Evolutionary conservation across 2,113 vertebrate genomes (phyloP), one percentile per base, ranked within the genome.

Genomic region (Bambusicola thoracicus): DNA sequence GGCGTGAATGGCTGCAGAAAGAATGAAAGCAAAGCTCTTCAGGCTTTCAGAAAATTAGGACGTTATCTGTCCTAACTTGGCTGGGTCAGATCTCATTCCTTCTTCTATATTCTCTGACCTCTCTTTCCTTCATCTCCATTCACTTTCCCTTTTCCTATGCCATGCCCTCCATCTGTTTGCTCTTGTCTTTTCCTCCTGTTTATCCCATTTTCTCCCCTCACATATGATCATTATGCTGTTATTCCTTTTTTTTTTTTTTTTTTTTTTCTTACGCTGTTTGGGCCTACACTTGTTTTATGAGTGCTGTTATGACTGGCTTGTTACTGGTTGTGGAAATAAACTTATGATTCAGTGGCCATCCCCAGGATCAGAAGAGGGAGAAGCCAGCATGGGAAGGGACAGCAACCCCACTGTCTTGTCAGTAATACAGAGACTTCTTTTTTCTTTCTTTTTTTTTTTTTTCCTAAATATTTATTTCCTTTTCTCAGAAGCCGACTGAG

Each of bases 181-280:
- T 68, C 3, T 3, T 56, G 65, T 48, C 19, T 34, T 89, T 62
- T 5, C 0, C 3, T 7, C 15, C 40, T 1, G 0, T 19, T 62
- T 34, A 34, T 61, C 22, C 67, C 1, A 0, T 55, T 55, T 46
- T 82, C 32, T 62, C 15, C 8, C 13, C 62, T 24, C 41, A 27
- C 9, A 21, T 53, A 59, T 38, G 59, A 36, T 43, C 34, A 11
- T 41, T 81, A 11, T 27, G 34, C 22, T 56, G 0, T 41, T 48
- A 1, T 69, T 80, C 43, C 30, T 74, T 74, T 69, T 20, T 14
- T 69, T 74, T 68, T 29, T 16, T 87, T 79, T 44, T 36, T 24
- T 46, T 44, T 17, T 13, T 41, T 40, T 40, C 11, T n/a, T n/a
- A n/a, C n/a, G n/a, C n/a, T n/a, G n/a, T 40, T 40, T 40, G 38